Base-by-base conservation (phyloP, 2,797 vertebrate species). In the Rhinatrema bivittatum region DNA sequence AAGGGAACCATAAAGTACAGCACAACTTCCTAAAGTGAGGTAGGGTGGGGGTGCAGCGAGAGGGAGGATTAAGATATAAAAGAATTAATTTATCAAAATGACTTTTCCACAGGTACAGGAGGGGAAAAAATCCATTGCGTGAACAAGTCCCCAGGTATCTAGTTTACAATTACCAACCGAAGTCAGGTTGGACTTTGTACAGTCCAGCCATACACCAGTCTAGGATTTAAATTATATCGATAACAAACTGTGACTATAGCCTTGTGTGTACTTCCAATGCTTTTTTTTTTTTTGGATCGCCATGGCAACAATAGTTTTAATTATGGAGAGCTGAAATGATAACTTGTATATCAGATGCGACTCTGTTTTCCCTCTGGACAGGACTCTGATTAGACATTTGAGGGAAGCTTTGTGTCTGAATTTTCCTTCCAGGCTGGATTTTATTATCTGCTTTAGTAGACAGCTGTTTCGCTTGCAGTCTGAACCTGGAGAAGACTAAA, bases 271-370 rank as follows among this genome's bases (percentile, higher is more conserved):
- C 62, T 71, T 49, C 36, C 25, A 36, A 11, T 5, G 3, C 29
- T 39, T 41, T 64, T 60, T 32, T n/a, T n/a, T n/a, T n/a, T n/a
- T n/a, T n/a, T n/a, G 25, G 32, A 68, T 79, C 41, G 28, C 65
- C 62, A 61, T 69, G 60, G 62, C 53, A 73, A 70, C 68, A 53
- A 42, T 46, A 56, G 33, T 72, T 77, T 75, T 78, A 73, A 79
- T 75, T 70, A 72, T 10, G 31, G 65, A 60, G 27, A 68, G 24
- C 46, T 44, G 38, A 60, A 72, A 53, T 5, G 29, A 47, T 58
- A 60, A 74, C 53, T 68, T 60, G 41, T 63, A 1, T 53, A 56
- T 81, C 62, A 60, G 64, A 72, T 63, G 50, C 61, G 53, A 43
- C 53, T 62, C 41, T 2, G 34, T 64, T 60, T 51, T 69, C 72